Evolutionary conservation across 2,113 vertebrate species (phyloP), one percentile per base, ranked within the genome.

Genomic region (Equus przewalskii): DNA sequence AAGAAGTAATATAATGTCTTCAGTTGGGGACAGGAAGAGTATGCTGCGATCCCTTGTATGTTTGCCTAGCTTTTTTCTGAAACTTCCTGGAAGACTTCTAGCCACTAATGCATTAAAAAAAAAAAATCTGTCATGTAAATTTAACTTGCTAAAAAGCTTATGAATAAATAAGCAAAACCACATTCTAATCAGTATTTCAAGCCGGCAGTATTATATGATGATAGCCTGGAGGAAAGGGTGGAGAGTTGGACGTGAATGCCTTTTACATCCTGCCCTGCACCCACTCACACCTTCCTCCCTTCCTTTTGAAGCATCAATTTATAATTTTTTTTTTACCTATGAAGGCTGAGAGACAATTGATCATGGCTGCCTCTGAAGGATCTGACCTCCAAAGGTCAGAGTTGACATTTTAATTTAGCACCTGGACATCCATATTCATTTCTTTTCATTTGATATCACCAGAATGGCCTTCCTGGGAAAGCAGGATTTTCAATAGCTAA

Each of bases 351-450:
- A 89, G 54, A 84, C 0, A 41, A 86, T 80, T 84, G 65, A 96
- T 92, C 44, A 46, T 28, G 26, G 69, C 58, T 93, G 49, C 28
- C 30, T 93, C 91, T 89, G 85, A 96, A 96, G 22, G 13, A 76
- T 97, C 93, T 96, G 90, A 98, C 97, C 97, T 98, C 95, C 96
- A 91, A 96, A 97, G 96, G 95, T 98, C 92, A 97, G 82, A 94
- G 88, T 15, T 98, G 96, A 96, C 56, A 18, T 97, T 97, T 98
- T 97, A 96, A 98, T 98, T 98, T 98, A 98, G 95, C 94, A 93
- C 65, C 76, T 84, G 56, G 85, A 72, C 84, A 97, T 98, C 95
- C 95, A 96, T 96, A 92, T 93, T 97, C 65, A 89, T 83, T 97
- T 96, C 54, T 78, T 93, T 97, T 95, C 83, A 91, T 91, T 98